These are phyloP conservation scores for Sitobion miscanthi DNA, from an alignment of 1,140 invertebrate genomes.

Conservation along the genomic window DNA sequence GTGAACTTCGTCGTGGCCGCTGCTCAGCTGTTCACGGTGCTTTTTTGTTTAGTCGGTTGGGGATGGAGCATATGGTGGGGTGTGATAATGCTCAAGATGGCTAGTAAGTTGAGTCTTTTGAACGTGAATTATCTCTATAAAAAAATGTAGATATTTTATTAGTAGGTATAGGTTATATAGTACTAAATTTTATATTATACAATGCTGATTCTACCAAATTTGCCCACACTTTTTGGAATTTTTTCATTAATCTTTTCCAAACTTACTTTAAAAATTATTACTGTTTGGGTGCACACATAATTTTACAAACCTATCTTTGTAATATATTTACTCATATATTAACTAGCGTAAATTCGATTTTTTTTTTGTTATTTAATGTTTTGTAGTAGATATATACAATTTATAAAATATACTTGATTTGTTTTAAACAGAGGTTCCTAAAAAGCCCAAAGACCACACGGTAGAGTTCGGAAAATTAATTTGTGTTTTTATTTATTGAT, in stretches of 20 bases:
- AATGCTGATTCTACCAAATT: not conserved
- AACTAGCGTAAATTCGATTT: not conserved
- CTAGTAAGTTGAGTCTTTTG: constrained; percentile 67
- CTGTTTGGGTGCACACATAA: not conserved
- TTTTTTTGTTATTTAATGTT: not conserved
- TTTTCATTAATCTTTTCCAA: not conserved
- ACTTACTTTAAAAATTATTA: not conserved
- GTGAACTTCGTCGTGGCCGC: constrained; percentile 85
- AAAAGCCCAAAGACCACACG: too few relatives aligned
- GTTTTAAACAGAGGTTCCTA: too few relatives aligned
- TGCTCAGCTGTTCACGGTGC: constrained; percentile 88
- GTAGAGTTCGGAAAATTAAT: too few relatives aligned
- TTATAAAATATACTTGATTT: too few relatives aligned
- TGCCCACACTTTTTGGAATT: not conserved
- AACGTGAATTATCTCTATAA: not conserved
- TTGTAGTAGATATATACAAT: not conserved
- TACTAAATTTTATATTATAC: not conserved
- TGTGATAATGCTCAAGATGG: constrained; percentile 81
- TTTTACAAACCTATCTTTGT: not conserved
- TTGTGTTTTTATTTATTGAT: too few relatives aligned
- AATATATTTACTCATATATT: too few relatives aligned
- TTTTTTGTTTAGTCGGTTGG: constrained; percentile 95
- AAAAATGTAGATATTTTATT: not conserved
- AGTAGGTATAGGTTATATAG: not conserved
- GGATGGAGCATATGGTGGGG: constrained; percentile 98